Conservation (phyloP, 2,113 vertebrate species). For the Aptenodytes patagonicus region DNA sequence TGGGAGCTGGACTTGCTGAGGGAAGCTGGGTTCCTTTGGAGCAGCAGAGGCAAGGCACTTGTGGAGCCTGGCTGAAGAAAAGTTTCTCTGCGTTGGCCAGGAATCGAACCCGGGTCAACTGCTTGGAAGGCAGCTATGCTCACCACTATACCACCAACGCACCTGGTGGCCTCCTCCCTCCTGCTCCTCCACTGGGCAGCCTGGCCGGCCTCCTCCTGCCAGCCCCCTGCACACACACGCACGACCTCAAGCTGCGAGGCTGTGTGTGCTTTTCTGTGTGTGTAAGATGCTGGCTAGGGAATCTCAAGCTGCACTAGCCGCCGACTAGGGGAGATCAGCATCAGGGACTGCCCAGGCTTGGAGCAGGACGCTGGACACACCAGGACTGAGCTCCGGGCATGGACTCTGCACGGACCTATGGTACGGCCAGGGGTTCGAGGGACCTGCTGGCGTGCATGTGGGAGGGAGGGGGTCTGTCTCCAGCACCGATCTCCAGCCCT, state of each 20-base stretch:
- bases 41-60: too few relatives aligned
- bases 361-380: not conserved
- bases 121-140: conserved; percentile 83
- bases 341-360: not conserved
- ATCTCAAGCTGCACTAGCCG: too few relatives aligned
- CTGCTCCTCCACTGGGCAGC: too few relatives aligned
- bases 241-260: not conserved
- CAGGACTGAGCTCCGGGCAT: not conserved
- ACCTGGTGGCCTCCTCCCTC: fast-evolving
- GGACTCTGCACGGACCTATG: not conserved
- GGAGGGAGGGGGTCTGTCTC: too few relatives aligned
- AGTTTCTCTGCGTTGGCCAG: not conserved
- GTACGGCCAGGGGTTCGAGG: too few relatives aligned
- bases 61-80: too few relatives aligned
- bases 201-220: fast-evolving
- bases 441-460: not conserved
- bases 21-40: too few relatives aligned
- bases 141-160: conserved; percentile 80
- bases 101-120: conserved; percentile 66
- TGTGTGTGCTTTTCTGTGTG: too few relatives aligned
- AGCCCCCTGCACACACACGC: too few relatives aligned
- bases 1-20: too few relatives aligned
- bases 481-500: not conserved
- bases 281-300: too few relatives aligned
- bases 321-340: not conserved